These are phyloP conservation scores for Gymnosoma rotundatum DNA, from an alignment of 2,888 invertebrate species.

Conservation along the genomic window DNA sequence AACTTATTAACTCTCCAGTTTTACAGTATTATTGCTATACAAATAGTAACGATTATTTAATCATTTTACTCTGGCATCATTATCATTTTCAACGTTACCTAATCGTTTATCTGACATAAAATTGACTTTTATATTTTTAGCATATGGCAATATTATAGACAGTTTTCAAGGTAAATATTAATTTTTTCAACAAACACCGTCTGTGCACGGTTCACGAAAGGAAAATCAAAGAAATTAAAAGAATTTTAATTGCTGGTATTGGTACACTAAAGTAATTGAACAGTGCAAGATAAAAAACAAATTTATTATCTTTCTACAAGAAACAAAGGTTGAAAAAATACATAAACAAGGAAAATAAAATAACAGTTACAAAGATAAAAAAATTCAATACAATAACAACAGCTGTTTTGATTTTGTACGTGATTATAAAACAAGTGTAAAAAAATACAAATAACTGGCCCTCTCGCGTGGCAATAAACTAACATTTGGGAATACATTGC, in stretches of 20 bases:
- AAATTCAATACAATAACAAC: slow-evolving; percentile 48
- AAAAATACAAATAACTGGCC: slow-evolving; percentile 6
- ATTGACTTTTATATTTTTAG: slow-evolving; percentile 13
- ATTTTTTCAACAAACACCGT: slow-evolving; percentile 49
- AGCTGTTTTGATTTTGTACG: slow-evolving; percentile 51
- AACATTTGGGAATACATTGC: slow-evolving; percentile 15
- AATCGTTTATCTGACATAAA: background rate
- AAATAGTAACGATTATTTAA: background rate
- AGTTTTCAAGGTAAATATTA: slow-evolving; percentile 53
- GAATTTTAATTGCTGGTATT: slow-evolving; percentile 14
- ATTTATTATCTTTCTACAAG: background rate
- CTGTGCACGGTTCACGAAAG: slow-evolving; percentile 11
- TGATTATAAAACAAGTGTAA: slow-evolving; percentile 50
- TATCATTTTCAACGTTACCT: background rate
- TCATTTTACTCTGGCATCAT: background rate
- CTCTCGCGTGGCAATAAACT: slow-evolving; percentile 51
- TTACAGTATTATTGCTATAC: too few relatives aligned
- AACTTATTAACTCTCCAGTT: too few relatives aligned
- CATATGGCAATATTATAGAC: slow-evolving; percentile 26
- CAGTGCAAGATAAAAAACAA: background rate
- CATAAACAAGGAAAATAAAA: slow-evolving; percentile 7
- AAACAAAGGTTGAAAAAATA: background rate
- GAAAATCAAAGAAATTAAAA: slow-evolving; percentile 4
- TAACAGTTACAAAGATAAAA: slow-evolving; percentile 18
- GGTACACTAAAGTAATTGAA: slow-evolving; percentile 17